Base-by-base conservation (phyloP, 2,888 invertebrate genomes). In the Ceriagrion tenellum region DNA sequence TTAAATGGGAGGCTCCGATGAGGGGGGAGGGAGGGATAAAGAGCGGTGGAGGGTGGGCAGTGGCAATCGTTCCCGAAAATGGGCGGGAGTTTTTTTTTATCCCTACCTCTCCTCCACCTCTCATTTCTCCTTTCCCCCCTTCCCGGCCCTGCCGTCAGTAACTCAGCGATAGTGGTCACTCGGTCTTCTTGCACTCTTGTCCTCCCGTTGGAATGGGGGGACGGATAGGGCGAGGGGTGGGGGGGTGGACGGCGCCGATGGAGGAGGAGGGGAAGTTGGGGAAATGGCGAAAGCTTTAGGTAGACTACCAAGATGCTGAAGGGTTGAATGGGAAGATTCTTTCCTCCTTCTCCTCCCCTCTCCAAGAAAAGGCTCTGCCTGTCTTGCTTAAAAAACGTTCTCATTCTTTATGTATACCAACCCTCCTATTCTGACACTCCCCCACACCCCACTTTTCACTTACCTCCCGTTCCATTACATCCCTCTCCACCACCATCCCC, bases 381-480 rank as follows among this genome's bases (percentile, higher is more conserved):
- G 93, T 93, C 93, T 93, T 74, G 63, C 93, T 93, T 93, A 93
- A 93, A 93, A 81, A 93, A 93, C 40, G 69, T 56, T 93, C 69
- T 93, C 93, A 93, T 93, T 93, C 93, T 93, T 93, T 93, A 59
- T 69, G 69, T 93, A 93, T 93, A 93, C 93, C 90, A 30, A 91
- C 90, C 63, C 40, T 63, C 93, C 55, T 55, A 47, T 55, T 69
- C 40, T 63, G 63, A 63, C 93, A 35, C 93, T 47, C 47, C 8
- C 47, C 69, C 93, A n/a, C n/a, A 30, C 55, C 89, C 47, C 55
- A n/a, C 89, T 6, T 69, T 69, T n/a, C n/a, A 81, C 81, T 81
- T 89, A 23, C 55, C 47, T 89, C 55, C 55, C 35, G 8, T 47
- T 16, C 89, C 47, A 26, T 89, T 55, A 55, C 89, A 26, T 55